phyloP scores from a whole-genome alignment of 2,888 invertebrate species.

The Agonum fuliginosum region DNA sequence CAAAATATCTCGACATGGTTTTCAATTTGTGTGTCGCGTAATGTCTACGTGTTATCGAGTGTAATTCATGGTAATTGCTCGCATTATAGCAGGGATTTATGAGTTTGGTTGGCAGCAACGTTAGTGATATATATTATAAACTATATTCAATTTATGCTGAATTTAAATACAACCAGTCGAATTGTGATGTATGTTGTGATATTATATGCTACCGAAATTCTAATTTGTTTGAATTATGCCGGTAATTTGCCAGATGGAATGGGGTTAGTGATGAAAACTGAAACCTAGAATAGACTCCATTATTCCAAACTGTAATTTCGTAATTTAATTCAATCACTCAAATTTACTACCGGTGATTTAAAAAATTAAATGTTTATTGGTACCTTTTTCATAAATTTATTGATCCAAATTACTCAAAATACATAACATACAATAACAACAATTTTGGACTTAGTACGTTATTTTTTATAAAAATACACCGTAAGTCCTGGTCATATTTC shows the following conservation, averaged over 20 bases:
- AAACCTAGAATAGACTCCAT: too few species aligned
- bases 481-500: not conserved
- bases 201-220: slow-evolving; percentile 14
- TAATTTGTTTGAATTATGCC: slow-evolving; percentile 39
- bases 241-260: not conserved
- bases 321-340: slow-evolving; percentile 17
- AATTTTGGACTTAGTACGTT: not conserved
- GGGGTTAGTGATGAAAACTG: slow-evolving; percentile 26
- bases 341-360: not conserved
- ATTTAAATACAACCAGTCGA: slow-evolving; percentile 26
- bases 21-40: slow-evolving; percentile 26
- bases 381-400: too few species aligned
- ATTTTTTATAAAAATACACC: not conserved
- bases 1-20: too few species aligned
- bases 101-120: not conserved
- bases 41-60: slow-evolving; percentile 23
- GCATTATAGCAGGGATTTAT: slow-evolving; percentile 17
- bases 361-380: not conserved
- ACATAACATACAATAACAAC: not conserved
- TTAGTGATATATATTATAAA: slow-evolving; percentile 31
- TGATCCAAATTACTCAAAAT: too few species aligned
- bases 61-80: slow-evolving; percentile 37
- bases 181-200: slow-evolving; percentile 17
- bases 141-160: slow-evolving; percentile 39
- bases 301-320: not conserved